Evolutionary conservation across 30 jellyfish, hydroid and myxozoan species (phyloP), one percentile per base, ranked within the genome.

Genomic region (Clytia hemisphaerica): DNA sequence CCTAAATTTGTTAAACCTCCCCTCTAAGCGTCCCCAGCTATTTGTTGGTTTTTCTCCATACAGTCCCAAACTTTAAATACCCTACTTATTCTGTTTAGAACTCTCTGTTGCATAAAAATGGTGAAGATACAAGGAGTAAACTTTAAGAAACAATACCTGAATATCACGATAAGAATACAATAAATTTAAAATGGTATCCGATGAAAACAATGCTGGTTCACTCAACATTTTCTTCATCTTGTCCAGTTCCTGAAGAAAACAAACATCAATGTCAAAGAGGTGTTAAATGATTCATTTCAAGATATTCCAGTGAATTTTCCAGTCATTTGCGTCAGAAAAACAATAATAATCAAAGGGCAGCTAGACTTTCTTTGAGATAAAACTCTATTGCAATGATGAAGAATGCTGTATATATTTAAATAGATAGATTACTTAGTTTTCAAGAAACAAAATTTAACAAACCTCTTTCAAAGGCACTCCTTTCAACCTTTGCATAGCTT

Each of bases 171-270:
- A 89, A 2, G 98, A 82, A 42, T 82, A 68, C 29, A 89, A 73
- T 46, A 89, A 38, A 47, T 79, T 89, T 54, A 80, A 58, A 45
- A 89, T 80, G 42, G 82, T 76, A 47, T 89, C 95, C 1, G 98
- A 93, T 0, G 98, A 49, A 62, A 89, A 89, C 15, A 89, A 48
- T 5, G 94, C 83, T 37, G 98, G 98, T 31, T 89, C 98, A 4
- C 83, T 95, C 25, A 89, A 77, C 33, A 80, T 49, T 33, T 40
- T 57, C 59, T 79, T 76, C 94, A 89, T 82, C 42, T 93, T 45
- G 63, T 89, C 72, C 69, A 89, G 76, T 77, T 89, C 94, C 98
- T 88, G 28, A 25, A 67, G 62, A 2, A 33, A 58, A 71, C 3
- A 25, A 40, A 40, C 10, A 40, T n/a, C n/a, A 40, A 10, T 9